These are phyloP conservation scores for Spialia ferax DNA, from an alignment of 2,888 invertebrate genomes.

Conservation along the genomic window DNA sequence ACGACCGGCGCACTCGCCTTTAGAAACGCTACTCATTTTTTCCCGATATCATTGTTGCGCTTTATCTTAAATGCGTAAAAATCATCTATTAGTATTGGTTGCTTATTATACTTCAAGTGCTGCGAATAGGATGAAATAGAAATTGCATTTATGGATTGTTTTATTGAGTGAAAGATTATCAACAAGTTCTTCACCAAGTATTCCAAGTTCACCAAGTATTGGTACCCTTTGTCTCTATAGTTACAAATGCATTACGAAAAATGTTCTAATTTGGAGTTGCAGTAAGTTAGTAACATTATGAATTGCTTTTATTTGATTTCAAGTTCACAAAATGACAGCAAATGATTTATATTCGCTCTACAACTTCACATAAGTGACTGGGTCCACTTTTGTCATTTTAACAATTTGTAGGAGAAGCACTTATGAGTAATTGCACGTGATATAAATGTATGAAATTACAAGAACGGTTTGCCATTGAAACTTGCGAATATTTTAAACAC, in stretches of 20 bases:
- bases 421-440: no score
- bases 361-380: conserved; percentile 2
- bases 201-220: no score
- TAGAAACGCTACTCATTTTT: conserved; percentile 66
- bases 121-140: conserved; percentile 11
- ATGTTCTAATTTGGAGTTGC: neutral
- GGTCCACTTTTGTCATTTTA: conserved; percentile 4
- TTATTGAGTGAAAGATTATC: conserved; percentile 3
- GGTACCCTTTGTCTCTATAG: no score
- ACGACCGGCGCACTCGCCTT: conserved; percentile 61
- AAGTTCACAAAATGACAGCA: conserved; percentile 21
- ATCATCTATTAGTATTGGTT: conserved; percentile 45
- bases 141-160: neutral
- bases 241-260: neutral
- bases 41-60: conserved; percentile 63
- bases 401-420: neutral
- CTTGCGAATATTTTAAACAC: conserved; percentile 10
- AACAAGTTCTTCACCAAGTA: no score
- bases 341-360: conserved; percentile 18
- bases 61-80: conserved; percentile 30
- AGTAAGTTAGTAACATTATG: no score
- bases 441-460: neutral
- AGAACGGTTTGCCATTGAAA: conserved; percentile 21
- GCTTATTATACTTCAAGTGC: conserved; percentile 11
- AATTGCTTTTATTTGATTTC: conserved; percentile 15